These are phyloP conservation scores for Bacillus rossius DNA, from an alignment of 1,140 invertebrate genomes.

Conservation along the genomic window DNA sequence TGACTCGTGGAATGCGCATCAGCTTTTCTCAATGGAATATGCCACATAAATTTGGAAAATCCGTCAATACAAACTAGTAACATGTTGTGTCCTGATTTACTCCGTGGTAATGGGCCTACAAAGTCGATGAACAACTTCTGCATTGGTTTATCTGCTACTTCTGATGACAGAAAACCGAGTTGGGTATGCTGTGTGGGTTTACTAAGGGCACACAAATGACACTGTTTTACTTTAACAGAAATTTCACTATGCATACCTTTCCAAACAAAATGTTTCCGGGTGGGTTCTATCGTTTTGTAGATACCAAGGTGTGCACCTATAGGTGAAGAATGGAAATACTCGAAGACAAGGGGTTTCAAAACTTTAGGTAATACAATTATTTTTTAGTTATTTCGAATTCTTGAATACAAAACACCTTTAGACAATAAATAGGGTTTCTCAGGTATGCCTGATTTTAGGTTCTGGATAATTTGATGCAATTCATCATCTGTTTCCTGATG, in stretches of 20 bases:
- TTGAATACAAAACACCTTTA: not conserved
- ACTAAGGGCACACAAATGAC: not conserved
- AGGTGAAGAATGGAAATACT: not conserved
- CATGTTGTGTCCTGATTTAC: no score
- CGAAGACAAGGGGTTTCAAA: not conserved
- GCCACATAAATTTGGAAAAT: no score
- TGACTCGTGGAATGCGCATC: no score
- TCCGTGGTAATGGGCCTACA: no score
- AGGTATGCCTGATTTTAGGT: not conserved
- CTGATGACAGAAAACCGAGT: no score
- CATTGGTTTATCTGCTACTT: no score
- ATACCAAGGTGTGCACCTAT: not conserved
- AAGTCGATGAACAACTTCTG: no score
- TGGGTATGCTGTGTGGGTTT: not conserved
- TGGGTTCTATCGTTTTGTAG: not conserved
- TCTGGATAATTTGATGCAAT: not conserved
- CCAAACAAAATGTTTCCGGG: not conserved
- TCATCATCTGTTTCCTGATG: not conserved
- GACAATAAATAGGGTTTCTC: not conserved
- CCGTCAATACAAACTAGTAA: no score
- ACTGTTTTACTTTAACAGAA: not conserved
- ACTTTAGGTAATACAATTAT: not conserved
- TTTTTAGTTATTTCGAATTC: not conserved
- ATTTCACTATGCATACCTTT: not conserved
- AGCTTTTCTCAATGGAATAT: no score